Evolutionary conservation across 2,888 invertebrate genomes (phyloP).

Genomic region (Luperina nickerlii): DNA sequence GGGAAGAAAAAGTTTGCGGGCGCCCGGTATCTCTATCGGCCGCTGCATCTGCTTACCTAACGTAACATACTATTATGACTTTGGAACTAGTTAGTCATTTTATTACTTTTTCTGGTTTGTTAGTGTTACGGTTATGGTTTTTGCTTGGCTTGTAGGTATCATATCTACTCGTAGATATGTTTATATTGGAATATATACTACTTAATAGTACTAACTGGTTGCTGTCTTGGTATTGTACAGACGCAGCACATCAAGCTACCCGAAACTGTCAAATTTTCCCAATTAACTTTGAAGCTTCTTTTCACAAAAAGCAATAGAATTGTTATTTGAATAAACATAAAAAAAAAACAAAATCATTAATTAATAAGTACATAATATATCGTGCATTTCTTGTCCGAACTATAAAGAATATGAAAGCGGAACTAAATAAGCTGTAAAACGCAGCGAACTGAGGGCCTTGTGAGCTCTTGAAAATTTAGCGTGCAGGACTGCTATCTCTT

Average conservation of each 20-base stretch:
- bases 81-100: constrained; percentile 65
- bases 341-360: no score
- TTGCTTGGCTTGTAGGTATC: not conserved
- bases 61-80: constrained; percentile 69
- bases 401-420: constrained; percentile 19
- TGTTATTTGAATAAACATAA: no score
- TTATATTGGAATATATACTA: not conserved
- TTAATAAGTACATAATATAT: not conserved
- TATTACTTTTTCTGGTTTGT: constrained; percentile 61
- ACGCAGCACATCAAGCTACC: no score
- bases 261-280: no score
- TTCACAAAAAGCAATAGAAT: not conserved
- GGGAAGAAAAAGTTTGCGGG: constrained; percentile 74
- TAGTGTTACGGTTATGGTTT: constrained; percentile 48
- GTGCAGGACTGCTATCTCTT: constrained; percentile 17
- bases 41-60: constrained; percentile 68
- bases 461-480: constrained; percentile 33
- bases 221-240: not conserved
- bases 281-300: no score
- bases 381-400: not conserved
- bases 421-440: constrained; percentile 40
- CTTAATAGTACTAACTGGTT: not conserved
- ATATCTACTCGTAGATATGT: not conserved
- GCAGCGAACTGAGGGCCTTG: constrained; percentile 6
- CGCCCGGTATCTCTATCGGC: constrained; percentile 67